These are phyloP conservation scores for Merodon equestris DNA, from an alignment of 2,888 invertebrate species.

Conservation along the genomic window DNA sequence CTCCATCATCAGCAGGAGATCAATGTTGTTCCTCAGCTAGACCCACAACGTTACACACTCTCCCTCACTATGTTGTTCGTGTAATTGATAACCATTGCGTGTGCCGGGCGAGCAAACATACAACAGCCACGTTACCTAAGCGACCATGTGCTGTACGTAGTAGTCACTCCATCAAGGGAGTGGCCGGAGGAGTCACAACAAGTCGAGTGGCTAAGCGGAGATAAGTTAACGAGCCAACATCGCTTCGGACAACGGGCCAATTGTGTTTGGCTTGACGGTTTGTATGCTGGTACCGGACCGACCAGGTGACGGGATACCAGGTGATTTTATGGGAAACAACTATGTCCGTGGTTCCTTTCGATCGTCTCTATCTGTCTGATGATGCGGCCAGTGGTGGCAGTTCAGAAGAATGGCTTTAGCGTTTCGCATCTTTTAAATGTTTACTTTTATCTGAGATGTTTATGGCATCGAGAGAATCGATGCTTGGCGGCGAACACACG, in stretches of 20 bases:
- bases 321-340: conserved; percentile 66
- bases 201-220: conserved; percentile 37
- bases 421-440: conserved; percentile 17
- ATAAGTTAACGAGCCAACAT: conserved; percentile 44
- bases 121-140: neutral
- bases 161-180: conserved; percentile 36
- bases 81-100: conserved; percentile 63
- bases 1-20: conserved; percentile 50
- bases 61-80: conserved; percentile 25
- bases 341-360: conserved; percentile 28
- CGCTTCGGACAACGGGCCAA: neutral
- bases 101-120: conserved; percentile 14
- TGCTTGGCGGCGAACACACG: conserved; percentile 29
- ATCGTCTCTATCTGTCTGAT: conserved; percentile 24
- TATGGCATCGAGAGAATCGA: conserved; percentile 25
- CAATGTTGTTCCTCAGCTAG: conserved; percentile 14
- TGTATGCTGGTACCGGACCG: neutral
- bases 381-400: conserved; percentile 38
- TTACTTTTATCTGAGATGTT: conserved; percentile 17
- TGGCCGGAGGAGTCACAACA: conserved; percentile 59
- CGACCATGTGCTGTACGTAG: neutral
- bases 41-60: neutral
- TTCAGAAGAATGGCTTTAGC: conserved; percentile 55
- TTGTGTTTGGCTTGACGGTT: conserved; percentile 7
- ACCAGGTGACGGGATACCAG: conserved; percentile 61